A percentile compares a stretch with the other conserved stretches of the same genome.
These are phyloP conservation scores for Leucoma salicis DNA, from an alignment of 2,888 invertebrate genomes.

Conservation along the genomic window DNA sequence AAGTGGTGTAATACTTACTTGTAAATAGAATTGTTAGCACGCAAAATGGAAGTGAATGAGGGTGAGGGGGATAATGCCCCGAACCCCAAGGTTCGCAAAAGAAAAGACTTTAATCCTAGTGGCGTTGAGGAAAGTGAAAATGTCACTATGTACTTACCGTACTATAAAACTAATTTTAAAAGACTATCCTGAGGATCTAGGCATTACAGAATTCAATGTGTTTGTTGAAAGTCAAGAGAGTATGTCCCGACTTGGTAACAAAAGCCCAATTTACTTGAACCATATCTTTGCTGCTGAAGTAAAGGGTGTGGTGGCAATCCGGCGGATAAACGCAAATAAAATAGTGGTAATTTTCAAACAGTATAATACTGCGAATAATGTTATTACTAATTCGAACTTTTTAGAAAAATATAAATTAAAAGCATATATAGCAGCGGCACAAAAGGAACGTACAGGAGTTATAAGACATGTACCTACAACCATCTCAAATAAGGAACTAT, in stretches of 20 bases:
- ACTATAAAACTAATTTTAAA: no score
- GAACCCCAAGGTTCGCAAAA: no score
- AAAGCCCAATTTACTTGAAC: slow-evolving; percentile 11
- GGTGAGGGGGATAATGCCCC: no score
- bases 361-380: slow-evolving; percentile 12
- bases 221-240: neutral
- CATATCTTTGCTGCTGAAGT: slow-evolving; percentile 10
- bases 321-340: slow-evolving; percentile 11
- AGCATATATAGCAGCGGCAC: slow-evolving; percentile 1
- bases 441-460: slow-evolving; percentile 4
- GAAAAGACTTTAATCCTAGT: no score
- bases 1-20: no score
- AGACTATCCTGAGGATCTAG: no score
- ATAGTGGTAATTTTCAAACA: slow-evolving; percentile 10
- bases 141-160: no score
- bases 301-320: slow-evolving; percentile 12
- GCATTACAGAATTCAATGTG: neutral
- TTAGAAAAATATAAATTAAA: neutral
- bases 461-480: slow-evolving; percentile 6
- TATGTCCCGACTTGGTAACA: neutral
- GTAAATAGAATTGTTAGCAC: no score
- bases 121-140: no score
- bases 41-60: no score
- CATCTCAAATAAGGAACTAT: slow-evolving; percentile 5
- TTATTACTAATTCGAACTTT: neutral